These are phyloP conservation scores for Kryphioiulus occultus DNA, from an alignment of 2,888 invertebrate genomes.

Conservation along the genomic window DNA sequence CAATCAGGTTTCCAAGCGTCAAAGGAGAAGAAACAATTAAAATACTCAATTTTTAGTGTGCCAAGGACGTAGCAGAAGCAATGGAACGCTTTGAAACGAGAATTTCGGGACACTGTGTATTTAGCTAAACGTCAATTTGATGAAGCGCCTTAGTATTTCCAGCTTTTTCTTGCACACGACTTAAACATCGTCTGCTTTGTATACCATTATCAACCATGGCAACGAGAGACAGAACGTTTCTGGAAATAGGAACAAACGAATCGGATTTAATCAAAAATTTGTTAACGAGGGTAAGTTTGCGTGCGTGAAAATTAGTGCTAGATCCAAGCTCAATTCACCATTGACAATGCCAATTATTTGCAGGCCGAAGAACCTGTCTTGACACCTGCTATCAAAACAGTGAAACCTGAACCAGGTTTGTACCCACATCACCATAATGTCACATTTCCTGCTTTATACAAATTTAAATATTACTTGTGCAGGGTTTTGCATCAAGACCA, in stretches of 20 bases:
- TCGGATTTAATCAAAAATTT: background rate
- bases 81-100: too few relatives aligned
- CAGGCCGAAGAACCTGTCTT: background rate
- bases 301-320: background rate
- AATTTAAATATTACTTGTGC: constrained; percentile 54
- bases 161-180: too few relatives aligned
- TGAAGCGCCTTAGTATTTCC: background rate
- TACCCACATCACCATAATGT: background rate
- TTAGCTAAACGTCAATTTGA: background rate
- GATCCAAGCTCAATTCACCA: background rate
- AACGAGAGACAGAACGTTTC: background rate
- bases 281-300: background rate
- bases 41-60: too few relatives aligned
- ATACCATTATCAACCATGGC: background rate
- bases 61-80: too few relatives aligned
- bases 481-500: constrained; percentile 82
- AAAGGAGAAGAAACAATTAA: background rate
- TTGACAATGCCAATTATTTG: background rate
- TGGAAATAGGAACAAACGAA: background rate
- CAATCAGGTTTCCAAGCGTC: background rate
- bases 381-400: background rate
- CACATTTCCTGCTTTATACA: background rate
- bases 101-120: background rate
- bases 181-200: background rate
- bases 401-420: constrained; percentile 42